These are phyloP conservation scores for Malurus elegans DNA, from an alignment of 2,113 vertebrate genomes.

Conservation along the genomic window DNA sequence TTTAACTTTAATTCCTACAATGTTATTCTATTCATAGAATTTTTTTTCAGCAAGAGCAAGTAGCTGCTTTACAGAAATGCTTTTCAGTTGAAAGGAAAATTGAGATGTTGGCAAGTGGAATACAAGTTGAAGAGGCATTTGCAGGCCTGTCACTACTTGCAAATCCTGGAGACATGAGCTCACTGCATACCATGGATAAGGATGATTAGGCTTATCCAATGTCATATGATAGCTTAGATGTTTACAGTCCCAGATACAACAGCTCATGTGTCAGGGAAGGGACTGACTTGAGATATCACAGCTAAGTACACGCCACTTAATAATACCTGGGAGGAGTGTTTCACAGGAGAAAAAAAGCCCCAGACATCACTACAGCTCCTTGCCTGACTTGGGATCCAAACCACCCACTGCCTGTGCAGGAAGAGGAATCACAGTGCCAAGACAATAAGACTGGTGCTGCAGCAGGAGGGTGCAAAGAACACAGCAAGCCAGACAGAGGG, in stretches of 20 bases:
- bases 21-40: neutral
- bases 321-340: neutral
- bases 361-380: neutral
- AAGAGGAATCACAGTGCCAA: neutral
- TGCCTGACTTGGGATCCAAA: neutral
- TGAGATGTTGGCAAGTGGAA: neutral
- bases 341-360: neutral
- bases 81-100: neutral
- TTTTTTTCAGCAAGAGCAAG: neutral
- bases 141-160: conserved; percentile 13
- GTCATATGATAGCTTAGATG: conserved; percentile 35
- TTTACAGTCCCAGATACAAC: conserved; percentile 16
- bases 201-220: conserved; percentile 21
- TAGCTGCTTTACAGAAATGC: neutral
- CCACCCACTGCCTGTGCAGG: fast-evolving
- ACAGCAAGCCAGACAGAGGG: neutral
- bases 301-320: neutral
- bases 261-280: conserved; percentile 18
- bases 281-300: neutral
- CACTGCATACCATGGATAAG: conserved; percentile 14
- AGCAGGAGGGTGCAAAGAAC: neutral
- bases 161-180: conserved; percentile 42
- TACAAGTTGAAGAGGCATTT: neutral
- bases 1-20: neutral
- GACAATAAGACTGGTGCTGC: neutral